Conservation (phyloP, 2,888 invertebrate genomes). For the Magallana nippona region DNA sequence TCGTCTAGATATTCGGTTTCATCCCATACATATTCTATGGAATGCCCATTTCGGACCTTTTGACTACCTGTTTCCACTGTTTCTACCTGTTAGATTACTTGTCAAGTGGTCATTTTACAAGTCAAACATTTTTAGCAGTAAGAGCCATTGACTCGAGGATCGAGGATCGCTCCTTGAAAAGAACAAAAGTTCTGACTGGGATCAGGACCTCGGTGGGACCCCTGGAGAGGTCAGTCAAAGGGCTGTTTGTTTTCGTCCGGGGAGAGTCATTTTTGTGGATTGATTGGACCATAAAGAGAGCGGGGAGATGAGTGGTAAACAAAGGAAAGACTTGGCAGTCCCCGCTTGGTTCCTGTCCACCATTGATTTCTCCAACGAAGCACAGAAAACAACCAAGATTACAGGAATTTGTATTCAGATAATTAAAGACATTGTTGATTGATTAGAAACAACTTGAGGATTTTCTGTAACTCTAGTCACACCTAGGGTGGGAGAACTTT, state of each 20-base stretch:
- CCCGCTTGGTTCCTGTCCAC: not conserved
- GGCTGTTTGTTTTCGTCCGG: not conserved
- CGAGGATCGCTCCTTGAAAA: too few species aligned
- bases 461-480: not conserved
- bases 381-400: not conserved
- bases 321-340: not conserved
- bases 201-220: too few species aligned
- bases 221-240: not conserved
- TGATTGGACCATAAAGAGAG: not conserved
- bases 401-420: not conserved
- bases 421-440: constrained; percentile 8
- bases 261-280: not conserved
- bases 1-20: too few species aligned
- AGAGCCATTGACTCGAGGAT: too few species aligned
- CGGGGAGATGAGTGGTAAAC: not conserved
- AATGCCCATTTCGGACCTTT: too few species aligned
- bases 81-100: too few species aligned
- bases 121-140: too few species aligned
- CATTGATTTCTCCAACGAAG: not conserved
- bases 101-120: too few species aligned
- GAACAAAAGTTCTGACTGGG: too few species aligned
- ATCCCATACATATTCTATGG: too few species aligned
- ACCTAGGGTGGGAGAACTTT: not conserved
- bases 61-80: too few species aligned
- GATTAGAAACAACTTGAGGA: not conserved